Evolutionary conservation across 2,113 vertebrate genomes (phyloP).

Genomic region (Mungos mungo): DNA sequence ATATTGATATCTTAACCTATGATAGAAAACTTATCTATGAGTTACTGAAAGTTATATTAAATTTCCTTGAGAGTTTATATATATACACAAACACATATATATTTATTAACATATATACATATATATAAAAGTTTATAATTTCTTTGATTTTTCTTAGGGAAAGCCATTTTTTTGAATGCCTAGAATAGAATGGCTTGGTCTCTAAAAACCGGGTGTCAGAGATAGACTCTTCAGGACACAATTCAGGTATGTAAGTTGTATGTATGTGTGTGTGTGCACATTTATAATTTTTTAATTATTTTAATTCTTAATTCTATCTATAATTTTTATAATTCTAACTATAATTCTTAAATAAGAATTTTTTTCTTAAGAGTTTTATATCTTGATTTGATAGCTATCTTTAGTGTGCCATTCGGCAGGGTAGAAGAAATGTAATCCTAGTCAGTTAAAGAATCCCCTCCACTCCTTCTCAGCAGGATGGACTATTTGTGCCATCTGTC

Average conservation of each 20-base stretch:
- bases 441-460: not conserved
- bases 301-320: not conserved
- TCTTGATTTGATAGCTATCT: not conserved
- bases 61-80: not conserved
- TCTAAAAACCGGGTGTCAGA: not conserved
- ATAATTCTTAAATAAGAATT: not conserved
- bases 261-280: not conserved
- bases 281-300: not conserved
- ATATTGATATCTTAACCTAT: not conserved
- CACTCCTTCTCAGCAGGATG: not conserved
- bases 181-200: not conserved
- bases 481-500: not conserved
- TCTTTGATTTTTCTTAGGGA: constrained; percentile 8
- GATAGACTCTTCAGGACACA: not conserved
- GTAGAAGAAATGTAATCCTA: not conserved
- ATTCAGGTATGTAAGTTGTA: not conserved
- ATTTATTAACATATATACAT: no score
- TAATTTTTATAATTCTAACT: not conserved
- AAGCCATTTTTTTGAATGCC: not conserved
- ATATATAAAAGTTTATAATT: not conserved
- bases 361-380: not conserved
- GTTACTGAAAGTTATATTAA: not conserved
- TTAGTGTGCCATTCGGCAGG: not conserved
- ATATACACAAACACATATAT: no score
- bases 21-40: constrained; percentile 15